Percentiles rank a stretch among this genome's conserved stretches.
These are phyloP conservation scores for Argya squamiceps DNA, from an alignment of 2,797 vertebrate genomes.

Conservation along the genomic window DNA sequence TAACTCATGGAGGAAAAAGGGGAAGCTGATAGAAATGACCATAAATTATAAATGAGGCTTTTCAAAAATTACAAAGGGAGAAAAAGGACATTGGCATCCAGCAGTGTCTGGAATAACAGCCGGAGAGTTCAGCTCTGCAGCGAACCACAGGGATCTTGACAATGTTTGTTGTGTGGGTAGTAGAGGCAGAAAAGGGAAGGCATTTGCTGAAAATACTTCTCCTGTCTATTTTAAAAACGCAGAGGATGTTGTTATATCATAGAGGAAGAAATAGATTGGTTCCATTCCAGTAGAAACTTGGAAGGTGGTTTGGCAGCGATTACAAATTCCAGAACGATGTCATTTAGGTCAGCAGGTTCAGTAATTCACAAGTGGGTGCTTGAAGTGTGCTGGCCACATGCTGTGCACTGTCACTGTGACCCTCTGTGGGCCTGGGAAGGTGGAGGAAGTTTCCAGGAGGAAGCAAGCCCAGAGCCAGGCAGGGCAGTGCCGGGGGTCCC, in stretches of 20 bases:
- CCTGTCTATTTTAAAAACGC: conserved; percentile 18
- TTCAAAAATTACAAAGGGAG: conserved; percentile 45
- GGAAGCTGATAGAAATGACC: conserved; percentile 29
- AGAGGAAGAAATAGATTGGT: conserved; percentile 1
- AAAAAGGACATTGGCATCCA: conserved; percentile 50
- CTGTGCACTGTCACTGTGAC: accelerated
- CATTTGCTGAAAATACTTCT: conserved; percentile 50
- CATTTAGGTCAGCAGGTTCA: background rate
- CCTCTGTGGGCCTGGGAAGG: accelerated
- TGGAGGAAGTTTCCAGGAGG: background rate
- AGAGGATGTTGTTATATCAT: conserved; percentile 48
- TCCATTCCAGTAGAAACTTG: background rate
- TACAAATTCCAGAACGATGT: background rate
- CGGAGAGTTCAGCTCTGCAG: conserved; percentile 7
- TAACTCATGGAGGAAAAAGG: background rate
- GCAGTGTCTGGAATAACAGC: conserved; percentile 59
- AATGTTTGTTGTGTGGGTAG: conserved; percentile 16
- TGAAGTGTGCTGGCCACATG: background rate
- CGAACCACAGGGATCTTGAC: background rate
- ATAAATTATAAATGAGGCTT: conserved; percentile 61
- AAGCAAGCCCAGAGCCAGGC: accelerated
- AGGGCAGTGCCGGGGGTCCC: accelerated
- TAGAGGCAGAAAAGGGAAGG: conserved; percentile 47
- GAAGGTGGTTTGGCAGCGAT: background rate
- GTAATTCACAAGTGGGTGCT: background rate